Base-by-base conservation (phyloP, 2,888 invertebrate species). In the Lasiommata megera region DNA sequence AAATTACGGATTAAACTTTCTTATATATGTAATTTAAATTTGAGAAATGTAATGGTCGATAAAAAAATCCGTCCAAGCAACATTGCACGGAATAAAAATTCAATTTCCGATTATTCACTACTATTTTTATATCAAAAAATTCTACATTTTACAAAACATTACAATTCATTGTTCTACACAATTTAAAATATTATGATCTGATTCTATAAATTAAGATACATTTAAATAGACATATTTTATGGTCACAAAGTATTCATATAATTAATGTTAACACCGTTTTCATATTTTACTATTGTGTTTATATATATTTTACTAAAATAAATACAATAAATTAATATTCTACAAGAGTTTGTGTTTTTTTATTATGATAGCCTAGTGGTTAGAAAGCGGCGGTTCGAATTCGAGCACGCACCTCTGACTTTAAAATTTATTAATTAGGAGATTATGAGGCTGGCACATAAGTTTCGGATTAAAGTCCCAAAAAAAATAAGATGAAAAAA, bases 211-310 rank as follows among this genome's bases (percentile, higher is more conserved):
- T 67, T 67, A 67, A 64, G 56, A 23, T 58, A 58, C 64, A 68
- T 67, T 60, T 64, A 71, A 71, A 31, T 46, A 46, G 31, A 72
- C 69, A 64, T 64, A 62, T 60, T 63, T 51, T 56, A 57, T 51
- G 66, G 80, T 80, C 82, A 81, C 80, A 79, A 82, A 78, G 58
- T 68, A 70, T 69, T 60, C 67, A 63, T 61, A 58, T 63, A 63
- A n/a, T n/a, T n/a, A 73, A 65, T 72, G 67, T 80, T 88, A 88
- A 88, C 86, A 80, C 70, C 75, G 73, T 74, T 77, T 67, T 78
- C 78, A 79, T 80, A 80, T 79, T 83, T 76, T 84, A 84, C 76
- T n/a, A n/a, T n/a, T n/a, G n/a, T n/a, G 76, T 79, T 79, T 86
- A 84, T 86, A 80, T 46, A 46, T 29, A 46, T 46, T 76, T 77